Evolutionary conservation across 2,113 vertebrate genomes (phyloP).

Genomic region (Fulmarus glacialis): DNA sequence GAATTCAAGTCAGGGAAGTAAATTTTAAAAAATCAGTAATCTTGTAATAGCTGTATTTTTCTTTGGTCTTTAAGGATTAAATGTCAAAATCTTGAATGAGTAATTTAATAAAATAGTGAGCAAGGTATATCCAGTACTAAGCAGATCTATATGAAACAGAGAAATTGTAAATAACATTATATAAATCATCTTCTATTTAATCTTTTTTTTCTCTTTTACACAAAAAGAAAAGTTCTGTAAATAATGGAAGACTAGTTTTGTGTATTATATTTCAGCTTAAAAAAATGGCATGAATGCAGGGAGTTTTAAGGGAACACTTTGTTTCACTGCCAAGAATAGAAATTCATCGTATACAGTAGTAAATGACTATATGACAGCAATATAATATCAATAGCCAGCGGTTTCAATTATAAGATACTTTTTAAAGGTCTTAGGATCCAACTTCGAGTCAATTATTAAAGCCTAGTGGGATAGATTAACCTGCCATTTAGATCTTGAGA

Average conservation of each 20-base stretch:
- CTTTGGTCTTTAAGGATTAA: background rate
- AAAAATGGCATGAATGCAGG: background rate
- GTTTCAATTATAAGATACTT: background rate
- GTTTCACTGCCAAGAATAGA: background rate
- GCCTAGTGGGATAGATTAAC: background rate
- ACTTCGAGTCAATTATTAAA: background rate
- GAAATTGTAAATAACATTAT: background rate
- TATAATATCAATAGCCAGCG: background rate
- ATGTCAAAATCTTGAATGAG: background rate
- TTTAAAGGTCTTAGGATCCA: background rate
- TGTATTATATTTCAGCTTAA: background rate
- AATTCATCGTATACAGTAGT: background rate
- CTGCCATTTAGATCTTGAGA: background rate
- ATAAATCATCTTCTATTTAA: background rate
- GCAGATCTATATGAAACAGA: background rate
- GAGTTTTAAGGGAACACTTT: background rate
- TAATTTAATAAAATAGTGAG: background rate
- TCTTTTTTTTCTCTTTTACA: background rate
- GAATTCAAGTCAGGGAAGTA: background rate
- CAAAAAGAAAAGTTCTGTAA: background rate
- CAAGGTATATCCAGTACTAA: background rate
- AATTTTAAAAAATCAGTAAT: background rate
- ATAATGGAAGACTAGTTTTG: background rate
- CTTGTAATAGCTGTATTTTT: background rate
- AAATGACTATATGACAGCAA: background rate